Conservation (phyloP, 2,888 invertebrate genomes). For the Napeogenes sylphis region DNA sequence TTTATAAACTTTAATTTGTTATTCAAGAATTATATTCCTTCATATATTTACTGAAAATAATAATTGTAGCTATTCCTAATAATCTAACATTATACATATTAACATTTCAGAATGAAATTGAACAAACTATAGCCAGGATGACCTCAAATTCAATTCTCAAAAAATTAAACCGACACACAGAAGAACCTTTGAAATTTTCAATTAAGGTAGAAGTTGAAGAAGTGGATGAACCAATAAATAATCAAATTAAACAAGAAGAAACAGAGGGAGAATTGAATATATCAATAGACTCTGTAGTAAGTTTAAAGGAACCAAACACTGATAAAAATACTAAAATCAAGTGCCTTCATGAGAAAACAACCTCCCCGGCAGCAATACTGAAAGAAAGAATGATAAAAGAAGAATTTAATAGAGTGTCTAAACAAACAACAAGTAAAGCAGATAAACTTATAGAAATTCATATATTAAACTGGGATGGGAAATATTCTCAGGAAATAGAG, state of each 20-base stretch:
- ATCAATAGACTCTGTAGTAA: constrained; percentile 14
- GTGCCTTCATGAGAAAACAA: background rate
- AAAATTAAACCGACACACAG: constrained; percentile 7
- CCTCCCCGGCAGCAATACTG: background rate
- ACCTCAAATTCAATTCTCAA: constrained; percentile 20
- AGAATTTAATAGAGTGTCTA: constrained; percentile 23
- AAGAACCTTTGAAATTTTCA: constrained; percentile 27
- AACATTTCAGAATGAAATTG: constrained; percentile 28
- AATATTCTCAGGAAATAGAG: background rate
- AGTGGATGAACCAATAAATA: constrained; percentile 20
- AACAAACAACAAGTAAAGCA: constrained; percentile 23
- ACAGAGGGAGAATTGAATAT: constrained; percentile 7
- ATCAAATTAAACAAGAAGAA: constrained; percentile 10
- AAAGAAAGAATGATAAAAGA: constrained; percentile 23
- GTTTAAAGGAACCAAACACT: background rate
- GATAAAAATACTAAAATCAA: background rate
- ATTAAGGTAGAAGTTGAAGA: constrained; percentile 39
- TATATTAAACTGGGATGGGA: constrained; percentile 37
- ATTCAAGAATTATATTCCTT: too few relatives aligned
- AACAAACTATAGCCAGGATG: constrained; percentile 22
- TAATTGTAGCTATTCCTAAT: too few relatives aligned
- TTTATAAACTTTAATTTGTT: too few relatives aligned
- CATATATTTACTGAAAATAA: too few relatives aligned
- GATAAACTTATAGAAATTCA: constrained; percentile 38
- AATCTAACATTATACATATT: background rate